Evolutionary conservation across 1,140 invertebrate species (phyloP).

Genomic region (Oryctes rhinoceros): DNA sequence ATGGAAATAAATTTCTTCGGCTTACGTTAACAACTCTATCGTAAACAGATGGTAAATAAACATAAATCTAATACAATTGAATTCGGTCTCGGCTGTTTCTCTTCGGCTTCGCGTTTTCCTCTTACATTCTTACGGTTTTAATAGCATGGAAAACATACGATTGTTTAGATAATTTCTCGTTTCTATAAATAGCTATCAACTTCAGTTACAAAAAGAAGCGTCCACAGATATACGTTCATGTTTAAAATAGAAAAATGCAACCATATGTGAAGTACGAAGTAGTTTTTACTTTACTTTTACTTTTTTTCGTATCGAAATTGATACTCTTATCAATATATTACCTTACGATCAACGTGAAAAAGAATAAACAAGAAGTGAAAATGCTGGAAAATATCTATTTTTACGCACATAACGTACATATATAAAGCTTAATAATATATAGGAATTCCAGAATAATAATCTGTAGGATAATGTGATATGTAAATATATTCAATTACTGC

Average conservation of each 20-base stretch:
- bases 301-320: too few relatives aligned
- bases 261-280: not conserved
- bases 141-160: not conserved
- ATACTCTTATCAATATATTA: too few relatives aligned
- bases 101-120: not conserved
- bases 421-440: too few relatives aligned
- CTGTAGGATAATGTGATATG: too few relatives aligned
- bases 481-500: too few relatives aligned
- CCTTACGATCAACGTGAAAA: too few relatives aligned
- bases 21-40: not conserved
- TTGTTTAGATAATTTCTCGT: constrained; percentile 15
- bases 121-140: not conserved
- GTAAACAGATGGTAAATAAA: not conserved
- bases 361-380: too few relatives aligned
- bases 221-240: not conserved
- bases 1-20: not conserved
- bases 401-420: too few relatives aligned
- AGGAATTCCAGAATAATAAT: too few relatives aligned
- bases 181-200: constrained; percentile 2
- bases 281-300: not conserved
- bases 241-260: constrained; percentile 19
- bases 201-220: constrained; percentile 4
- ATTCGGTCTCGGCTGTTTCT: too few relatives aligned
- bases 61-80: not conserved
- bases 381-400: too few relatives aligned